Base-by-base conservation (phyloP, 1,140 invertebrate species). In the Heliothis virescens region DNA sequence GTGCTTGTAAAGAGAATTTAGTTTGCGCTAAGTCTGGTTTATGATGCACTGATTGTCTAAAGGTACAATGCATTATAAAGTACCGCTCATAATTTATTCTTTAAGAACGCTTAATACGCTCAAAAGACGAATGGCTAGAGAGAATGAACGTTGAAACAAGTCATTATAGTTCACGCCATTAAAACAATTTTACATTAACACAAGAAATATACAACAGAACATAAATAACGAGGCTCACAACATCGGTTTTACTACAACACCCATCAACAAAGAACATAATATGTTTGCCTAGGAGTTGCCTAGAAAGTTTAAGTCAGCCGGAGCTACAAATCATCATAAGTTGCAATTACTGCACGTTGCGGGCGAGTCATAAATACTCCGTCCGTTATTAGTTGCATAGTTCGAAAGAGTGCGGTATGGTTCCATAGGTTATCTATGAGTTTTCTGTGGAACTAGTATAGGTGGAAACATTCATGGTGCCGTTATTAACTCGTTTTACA, bases 301-400 rank as follows among this genome's bases (percentile, higher is more conserved):
- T 74, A 52, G 76, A 74, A 85, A 85, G 69, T 85, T 83, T 79
- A 87, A 86, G 87, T 86, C 85, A 81, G 86, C 80, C 73, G 78
- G 73, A 79, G 79, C 84, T 86, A 90, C 90, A 93, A 90, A 93
- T 93, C 91, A 93, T 88, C 85, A 87, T 89, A 90, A 89, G 84
- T 88, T 87, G 91, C 90, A 93, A 93, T 92, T 92, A 93, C 87
- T 80, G 83, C 78, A 81, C 82, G 83, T 79, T 80, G 81, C 72
- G 80, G 83, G 79, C 67, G 76, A 69, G 83, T 83, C 90, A 89
- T 91, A 91, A 91, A 91, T 91, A 91, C 82, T 82, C 72, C 21
- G 41, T 53, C 79, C 67, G 85, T 88, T 92, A 92, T 92, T 92
- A 91, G 88, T 85, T 90, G 89, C 91, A 92, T 91, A 92, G 88